Conservation (phyloP, 2,797 vertebrate species). For the Oreochromis mossambicus region DNA sequence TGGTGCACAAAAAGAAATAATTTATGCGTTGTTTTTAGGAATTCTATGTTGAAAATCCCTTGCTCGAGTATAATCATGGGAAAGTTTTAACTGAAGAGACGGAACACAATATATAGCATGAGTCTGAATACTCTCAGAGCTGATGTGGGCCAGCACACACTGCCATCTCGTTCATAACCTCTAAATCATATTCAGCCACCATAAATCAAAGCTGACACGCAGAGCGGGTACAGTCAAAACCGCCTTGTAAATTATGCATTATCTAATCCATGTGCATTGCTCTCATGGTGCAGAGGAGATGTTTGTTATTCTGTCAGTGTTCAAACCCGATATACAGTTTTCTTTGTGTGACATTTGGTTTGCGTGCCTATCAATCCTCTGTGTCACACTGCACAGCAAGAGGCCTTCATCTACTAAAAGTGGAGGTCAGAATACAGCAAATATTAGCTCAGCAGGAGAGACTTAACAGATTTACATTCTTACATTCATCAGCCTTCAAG, state of each 20-base stretch:
- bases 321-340: constrained; percentile 2
- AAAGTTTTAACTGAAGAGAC: background rate
- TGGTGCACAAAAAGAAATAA: background rate
- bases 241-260: constrained; percentile 58
- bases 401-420: background rate
- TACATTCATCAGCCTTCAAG: background rate
- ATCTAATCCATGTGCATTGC: constrained; percentile 30
- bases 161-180: constrained; percentile 11
- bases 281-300: constrained; percentile 10
- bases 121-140: background rate
- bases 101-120: background rate
- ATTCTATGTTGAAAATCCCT: background rate
- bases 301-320: constrained; percentile 54
- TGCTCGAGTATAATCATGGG: background rate
- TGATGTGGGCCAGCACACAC: background rate
- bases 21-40: background rate
- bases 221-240: constrained; percentile 13
- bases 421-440: background rate
- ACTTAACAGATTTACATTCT: background rate
- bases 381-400: background rate
- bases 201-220: constrained; percentile 43
- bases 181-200: constrained; percentile 37
- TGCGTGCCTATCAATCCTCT: constrained; percentile 1
- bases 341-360: constrained; percentile 21
- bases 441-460: background rate